Evolutionary conservation across 2,797 vertebrate species (phyloP).

Genomic region (Dryobates pubescens): DNA sequence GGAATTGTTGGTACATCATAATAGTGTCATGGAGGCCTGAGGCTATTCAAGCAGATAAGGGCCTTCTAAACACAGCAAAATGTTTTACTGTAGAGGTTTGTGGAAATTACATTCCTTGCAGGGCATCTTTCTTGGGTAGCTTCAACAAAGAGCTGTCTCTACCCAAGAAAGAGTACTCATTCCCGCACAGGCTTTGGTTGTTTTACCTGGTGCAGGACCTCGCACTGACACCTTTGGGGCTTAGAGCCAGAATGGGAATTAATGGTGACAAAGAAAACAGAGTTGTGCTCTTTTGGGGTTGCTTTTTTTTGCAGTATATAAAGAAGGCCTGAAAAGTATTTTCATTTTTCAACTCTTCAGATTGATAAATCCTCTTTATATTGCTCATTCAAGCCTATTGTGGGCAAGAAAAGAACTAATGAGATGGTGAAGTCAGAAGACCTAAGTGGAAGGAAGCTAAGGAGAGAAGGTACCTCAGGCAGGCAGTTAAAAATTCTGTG

Average conservation of each 20-base stretch:
- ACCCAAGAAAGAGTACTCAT: background rate
- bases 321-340: background rate
- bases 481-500: background rate
- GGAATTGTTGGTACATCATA: background rate
- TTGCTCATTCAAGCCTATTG: background rate
- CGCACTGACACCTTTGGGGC: rapidly evolving
- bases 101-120: background rate
- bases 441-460: background rate
- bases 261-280: background rate
- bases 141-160: background rate
- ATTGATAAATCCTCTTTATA: background rate
- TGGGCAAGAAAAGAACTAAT: background rate
- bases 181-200: background rate
- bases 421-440: background rate
- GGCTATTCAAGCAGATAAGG: background rate
- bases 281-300: background rate
- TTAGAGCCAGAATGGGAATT: background rate
- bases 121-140: background rate
- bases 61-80: background rate
- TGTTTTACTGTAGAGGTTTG: background rate
- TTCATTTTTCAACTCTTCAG: background rate
- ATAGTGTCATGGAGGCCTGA: background rate
- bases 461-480: background rate
- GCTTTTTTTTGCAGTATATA: background rate
- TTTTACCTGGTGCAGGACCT: rapidly evolving